These are phyloP conservation scores for Hypomecis atomaria DNA, from an alignment of 2,888 invertebrate species.

Conservation along the genomic window DNA sequence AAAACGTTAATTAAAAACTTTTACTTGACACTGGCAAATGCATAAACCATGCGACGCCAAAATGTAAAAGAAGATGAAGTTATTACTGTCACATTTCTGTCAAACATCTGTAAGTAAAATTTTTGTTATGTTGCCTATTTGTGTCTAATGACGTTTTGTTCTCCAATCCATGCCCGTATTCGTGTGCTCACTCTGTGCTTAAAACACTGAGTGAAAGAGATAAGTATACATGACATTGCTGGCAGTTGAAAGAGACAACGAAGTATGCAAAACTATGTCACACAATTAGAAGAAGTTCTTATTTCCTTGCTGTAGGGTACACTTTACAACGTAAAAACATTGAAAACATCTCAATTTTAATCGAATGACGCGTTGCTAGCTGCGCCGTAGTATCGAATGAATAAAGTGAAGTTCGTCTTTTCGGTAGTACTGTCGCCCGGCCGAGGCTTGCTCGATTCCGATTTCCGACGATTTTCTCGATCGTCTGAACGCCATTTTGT, in stretches of 20 bases:
- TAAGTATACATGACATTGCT: not conserved
- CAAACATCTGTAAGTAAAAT: not conserved
- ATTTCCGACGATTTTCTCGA: conserved; percentile 53
- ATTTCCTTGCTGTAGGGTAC: not conserved
- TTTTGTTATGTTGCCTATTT: conserved; percentile 22
- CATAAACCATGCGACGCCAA: too few species aligned
- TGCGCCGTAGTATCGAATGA: conserved; percentile 51
- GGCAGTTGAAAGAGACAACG: conserved; percentile 12
- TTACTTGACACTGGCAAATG: too few species aligned
- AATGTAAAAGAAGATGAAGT: too few species aligned
- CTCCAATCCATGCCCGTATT: too few species aligned
- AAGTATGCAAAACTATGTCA: not conserved
- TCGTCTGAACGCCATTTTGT: conserved; percentile 69
- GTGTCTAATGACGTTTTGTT: conserved; percentile 2
- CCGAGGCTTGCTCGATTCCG: conserved; percentile 36
- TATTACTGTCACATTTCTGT: too few species aligned
- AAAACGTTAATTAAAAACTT: too few species aligned
- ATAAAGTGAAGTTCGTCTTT: conserved; percentile 46
- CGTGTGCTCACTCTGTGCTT: too few species aligned
- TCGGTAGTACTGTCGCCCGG: conserved; percentile 15
- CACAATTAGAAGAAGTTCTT: not conserved
- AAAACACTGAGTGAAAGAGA: conserved; percentile 14
- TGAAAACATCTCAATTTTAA: not conserved
- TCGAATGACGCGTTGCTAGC: conserved; percentile 7
- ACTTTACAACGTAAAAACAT: not conserved